Evolutionary conservation across 2,888 invertebrate species (phyloP), one percentile per base, ranked within the genome.

Genomic region (Microctonus aethiopoides): DNA sequence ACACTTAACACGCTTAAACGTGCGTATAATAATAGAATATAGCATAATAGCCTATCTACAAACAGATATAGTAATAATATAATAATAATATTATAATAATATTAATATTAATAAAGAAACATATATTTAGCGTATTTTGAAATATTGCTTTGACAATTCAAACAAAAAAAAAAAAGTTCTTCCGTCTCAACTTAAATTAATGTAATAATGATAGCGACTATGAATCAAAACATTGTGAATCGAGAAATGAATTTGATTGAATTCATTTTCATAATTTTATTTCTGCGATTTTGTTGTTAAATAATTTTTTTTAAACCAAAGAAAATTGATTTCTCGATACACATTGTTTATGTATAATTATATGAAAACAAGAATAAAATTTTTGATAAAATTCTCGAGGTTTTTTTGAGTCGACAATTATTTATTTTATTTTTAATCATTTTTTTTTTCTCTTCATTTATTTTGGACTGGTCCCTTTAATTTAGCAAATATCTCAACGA

Each of bases 41-140:
- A 79, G 76, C 76, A 75, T 76, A 76, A 74, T 74, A 77, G 56
- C 69, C 68, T 79, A 82, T 79, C 78, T 80, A 82, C 78, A 79
- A 80, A 79, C 68, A 76, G 74, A 76, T 67, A 71, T 65, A 74
- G 61, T 74, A 56, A 76, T 62, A 72, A 68, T 66, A 60, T 62
- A 72, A 65, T 63, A 56, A 69, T 65, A 66, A 72, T 67, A 73
- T 66, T 56, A 71, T 46, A 57, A 29, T 62, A 70, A 65, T 62
- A 65, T 64, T 46, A 72, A 70, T 67, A 62, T 67, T 69, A 61
- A 72, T 64, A 61, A 74, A 66, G 75, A 75, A 76, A 75, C 72
- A 75, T 64, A 73, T 67, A 75, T 64, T 46, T 61, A 68, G 69
- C 59, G 68, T 69, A 75, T 61, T 64, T 60, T 36, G 67, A 72